A percentile compares a stretch with the other conserved stretches of the same genome.
phyloP scores from a whole-genome alignment of 2,888 invertebrate species.

The Sarcophaga subvicina region DNA sequence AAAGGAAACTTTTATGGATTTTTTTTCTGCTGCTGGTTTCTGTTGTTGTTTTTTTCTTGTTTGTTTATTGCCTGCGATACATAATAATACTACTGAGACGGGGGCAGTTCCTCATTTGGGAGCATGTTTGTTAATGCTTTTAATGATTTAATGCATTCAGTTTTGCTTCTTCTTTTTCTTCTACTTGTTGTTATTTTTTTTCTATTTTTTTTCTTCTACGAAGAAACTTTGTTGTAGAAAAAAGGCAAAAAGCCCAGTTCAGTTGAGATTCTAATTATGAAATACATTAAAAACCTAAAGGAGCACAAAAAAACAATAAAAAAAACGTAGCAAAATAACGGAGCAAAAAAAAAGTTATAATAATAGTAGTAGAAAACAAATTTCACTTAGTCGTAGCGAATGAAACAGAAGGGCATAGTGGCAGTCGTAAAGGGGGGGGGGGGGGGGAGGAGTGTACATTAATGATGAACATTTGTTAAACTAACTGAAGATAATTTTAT shows the following conservation, averaged over 20 bases:
- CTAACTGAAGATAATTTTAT: conserved; percentile 52
- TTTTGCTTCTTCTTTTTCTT: background rate
- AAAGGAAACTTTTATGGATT: background rate
- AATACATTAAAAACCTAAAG: conserved; percentile 56
- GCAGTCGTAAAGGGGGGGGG: background rate
- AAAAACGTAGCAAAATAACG: background rate
- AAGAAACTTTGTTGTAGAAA: background rate
- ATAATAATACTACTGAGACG: background rate
- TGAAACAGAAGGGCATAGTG: background rate
- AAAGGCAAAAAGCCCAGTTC: background rate
- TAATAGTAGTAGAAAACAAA: conserved; percentile 43
- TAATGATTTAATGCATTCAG: conserved; percentile 54
- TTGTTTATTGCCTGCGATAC: background rate
- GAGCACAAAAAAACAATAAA: too few species aligned
- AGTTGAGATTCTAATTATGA: conserved; percentile 50
- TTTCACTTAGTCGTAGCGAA: background rate
- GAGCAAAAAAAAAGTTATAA: conserved; percentile 17
- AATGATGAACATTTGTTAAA: conserved; percentile 55
- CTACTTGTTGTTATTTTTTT: background rate
- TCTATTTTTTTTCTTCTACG: background rate
- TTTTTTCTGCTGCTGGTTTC: background rate
- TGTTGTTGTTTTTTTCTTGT: background rate
- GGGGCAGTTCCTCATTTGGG: background rate
- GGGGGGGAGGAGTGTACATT: background rate
- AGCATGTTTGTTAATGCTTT: conserved; percentile 50